Conservation (phyloP, 2,797 vertebrate species). For the Channa striata region DNA sequence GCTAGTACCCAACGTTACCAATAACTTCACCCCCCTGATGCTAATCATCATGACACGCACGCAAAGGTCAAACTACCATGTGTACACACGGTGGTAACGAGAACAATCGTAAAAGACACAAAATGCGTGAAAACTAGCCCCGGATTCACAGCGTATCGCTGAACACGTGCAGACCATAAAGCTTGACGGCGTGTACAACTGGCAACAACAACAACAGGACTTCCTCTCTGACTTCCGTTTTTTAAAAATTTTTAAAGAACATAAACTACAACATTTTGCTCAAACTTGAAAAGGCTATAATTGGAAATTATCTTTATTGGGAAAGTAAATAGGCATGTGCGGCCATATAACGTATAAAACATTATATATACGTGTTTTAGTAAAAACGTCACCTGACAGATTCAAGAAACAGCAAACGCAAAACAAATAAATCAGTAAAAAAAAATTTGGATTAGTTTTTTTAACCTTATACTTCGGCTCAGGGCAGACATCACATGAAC, state of each 20-base stretch:
- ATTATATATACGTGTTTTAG: too few relatives aligned
- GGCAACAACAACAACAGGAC: not conserved
- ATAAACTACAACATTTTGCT: not conserved
- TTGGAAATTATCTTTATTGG: not conserved
- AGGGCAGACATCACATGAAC: too few relatives aligned
- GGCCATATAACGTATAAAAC: not conserved
- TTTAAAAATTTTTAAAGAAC: not conserved
- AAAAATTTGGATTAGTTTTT: too few relatives aligned
- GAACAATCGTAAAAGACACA: accelerated
- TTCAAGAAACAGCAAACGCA: too few relatives aligned
- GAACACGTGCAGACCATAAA: slow-evolving; percentile 40
- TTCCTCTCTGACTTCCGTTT: slow-evolving; percentile 7
- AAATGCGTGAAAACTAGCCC: accelerated
- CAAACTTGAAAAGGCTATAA: not conserved
- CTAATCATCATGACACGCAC: not conserved
- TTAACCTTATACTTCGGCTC: too few relatives aligned
- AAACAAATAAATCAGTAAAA: too few relatives aligned
- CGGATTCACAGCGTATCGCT: accelerated
- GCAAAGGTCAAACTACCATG: accelerated
- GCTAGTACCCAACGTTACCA: not conserved
- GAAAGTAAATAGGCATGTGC: not conserved
- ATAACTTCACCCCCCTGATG: not conserved
- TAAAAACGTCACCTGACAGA: too few relatives aligned
- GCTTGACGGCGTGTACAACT: accelerated
- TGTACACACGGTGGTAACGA: accelerated